A percentile compares a stretch with the other conserved stretches of the same genome.
phyloP scores from a whole-genome alignment of 2,113 vertebrate genomes.

The Seriola quinqueradiata region DNA sequence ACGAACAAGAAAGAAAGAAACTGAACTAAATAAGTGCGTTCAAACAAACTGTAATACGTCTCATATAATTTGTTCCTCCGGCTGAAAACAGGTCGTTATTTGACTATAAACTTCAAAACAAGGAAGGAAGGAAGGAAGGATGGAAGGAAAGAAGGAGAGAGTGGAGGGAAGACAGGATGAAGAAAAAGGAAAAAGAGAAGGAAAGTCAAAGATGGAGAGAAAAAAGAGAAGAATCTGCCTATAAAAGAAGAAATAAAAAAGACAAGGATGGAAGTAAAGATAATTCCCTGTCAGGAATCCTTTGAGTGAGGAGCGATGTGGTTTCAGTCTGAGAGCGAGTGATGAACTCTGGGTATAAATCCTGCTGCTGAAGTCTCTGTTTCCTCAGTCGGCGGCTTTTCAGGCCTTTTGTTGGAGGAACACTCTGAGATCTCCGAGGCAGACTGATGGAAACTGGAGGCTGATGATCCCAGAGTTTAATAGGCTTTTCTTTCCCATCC shows the following conservation, averaged over 20 bases:
- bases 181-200: background rate
- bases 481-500: conserved; percentile 25
- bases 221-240: background rate
- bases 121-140: too few relatives aligned
- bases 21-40: too few relatives aligned
- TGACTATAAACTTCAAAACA: too few relatives aligned
- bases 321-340: background rate
- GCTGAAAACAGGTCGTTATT: too few relatives aligned
- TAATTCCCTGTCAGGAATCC: too few relatives aligned
- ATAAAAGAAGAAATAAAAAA: too few relatives aligned
- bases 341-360: conserved; percentile 6
- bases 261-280: too few relatives aligned
- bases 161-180: too few relatives aligned
- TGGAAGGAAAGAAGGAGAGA: background rate
- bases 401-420: background rate
- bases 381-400: background rate
- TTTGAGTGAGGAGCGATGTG: background rate
- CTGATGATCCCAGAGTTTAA: conserved; percentile 14
- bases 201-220: background rate
- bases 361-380: background rate
- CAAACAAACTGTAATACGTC: too few relatives aligned
- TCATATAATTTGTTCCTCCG: too few relatives aligned
- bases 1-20: too few relatives aligned
- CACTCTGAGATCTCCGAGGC: background rate
- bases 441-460: conserved; percentile 29